phyloP scores from a whole-genome alignment of 2,113 vertebrate genomes.

The Brachypteracias leptosomus region DNA sequence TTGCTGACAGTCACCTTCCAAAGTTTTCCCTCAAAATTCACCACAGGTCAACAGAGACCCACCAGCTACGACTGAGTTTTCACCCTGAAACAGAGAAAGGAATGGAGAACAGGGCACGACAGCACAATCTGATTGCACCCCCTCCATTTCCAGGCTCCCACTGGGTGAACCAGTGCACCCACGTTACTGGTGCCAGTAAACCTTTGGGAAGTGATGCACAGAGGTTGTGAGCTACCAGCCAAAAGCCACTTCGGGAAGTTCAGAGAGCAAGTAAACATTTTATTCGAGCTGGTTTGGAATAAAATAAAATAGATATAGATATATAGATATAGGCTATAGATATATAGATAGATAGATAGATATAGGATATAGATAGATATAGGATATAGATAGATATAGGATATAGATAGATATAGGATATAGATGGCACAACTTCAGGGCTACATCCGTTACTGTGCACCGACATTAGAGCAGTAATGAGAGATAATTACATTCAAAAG shows the following conservation, averaged over 20 bases:
- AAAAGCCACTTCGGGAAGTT: not conserved
- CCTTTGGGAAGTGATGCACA: not conserved
- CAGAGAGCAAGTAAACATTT: not conserved
- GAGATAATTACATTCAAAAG: not conserved
- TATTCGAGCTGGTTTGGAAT: not conserved
- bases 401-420: no score
- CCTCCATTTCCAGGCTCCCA: not conserved
- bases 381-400: no score
- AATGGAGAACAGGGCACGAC: not conserved
- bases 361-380: no score
- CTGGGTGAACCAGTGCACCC: not conserved
- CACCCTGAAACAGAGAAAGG: not conserved
- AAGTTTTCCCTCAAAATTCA: not conserved
- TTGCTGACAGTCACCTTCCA: not conserved
- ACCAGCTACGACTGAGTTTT: not conserved
- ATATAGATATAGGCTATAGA: not conserved
- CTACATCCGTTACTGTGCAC: not conserved
- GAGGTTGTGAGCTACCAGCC: not conserved
- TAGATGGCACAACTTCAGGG: not conserved
- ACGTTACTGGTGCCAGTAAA: rapidly evolving
- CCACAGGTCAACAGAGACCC: not conserved
- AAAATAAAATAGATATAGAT: not conserved
- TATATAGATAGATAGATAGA: no score
- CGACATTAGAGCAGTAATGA: rapidly evolving
- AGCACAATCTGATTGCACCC: not conserved